These are phyloP conservation scores for Sebastes diploproa DNA, from an alignment of 2,797 vertebrate species.

Conservation along the genomic window DNA sequence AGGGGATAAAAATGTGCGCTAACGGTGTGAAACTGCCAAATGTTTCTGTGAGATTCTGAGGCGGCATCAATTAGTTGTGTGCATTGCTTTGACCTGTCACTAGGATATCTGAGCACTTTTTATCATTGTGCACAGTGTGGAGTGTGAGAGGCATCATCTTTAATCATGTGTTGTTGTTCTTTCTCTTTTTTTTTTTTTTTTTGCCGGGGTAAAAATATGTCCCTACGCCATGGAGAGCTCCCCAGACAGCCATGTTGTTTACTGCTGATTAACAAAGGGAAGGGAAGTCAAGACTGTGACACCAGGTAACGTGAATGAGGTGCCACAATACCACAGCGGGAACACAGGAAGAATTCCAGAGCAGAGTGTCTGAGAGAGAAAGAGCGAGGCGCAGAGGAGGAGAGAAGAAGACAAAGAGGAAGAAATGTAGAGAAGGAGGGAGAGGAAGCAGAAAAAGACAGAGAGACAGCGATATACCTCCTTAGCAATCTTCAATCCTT, in stretches of 20 bases:
- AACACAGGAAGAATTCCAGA: constrained; percentile 69
- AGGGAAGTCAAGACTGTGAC: constrained; percentile 81
- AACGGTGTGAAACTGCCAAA: constrained; percentile 69
- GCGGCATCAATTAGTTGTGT: constrained; percentile 82
- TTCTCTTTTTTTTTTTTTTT: constrained; percentile 40
- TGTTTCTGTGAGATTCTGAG: constrained; percentile 71
- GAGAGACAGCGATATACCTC: constrained; percentile 2
- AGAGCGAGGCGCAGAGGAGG: background rate
- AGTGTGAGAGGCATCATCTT: constrained; percentile 79
- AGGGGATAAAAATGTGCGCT: constrained; percentile 56
- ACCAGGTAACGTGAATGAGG: constrained; percentile 78
- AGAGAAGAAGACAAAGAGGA: constrained; percentile 11
- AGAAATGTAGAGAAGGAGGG: constrained; percentile 16
- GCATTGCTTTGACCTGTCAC: constrained; percentile 84
- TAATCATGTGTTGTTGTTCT: constrained; percentile 77
- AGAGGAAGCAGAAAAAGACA: constrained; percentile 7
- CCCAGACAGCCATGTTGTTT: constrained; percentile 86
- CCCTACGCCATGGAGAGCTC: constrained; percentile 73
- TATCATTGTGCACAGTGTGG: constrained; percentile 76
- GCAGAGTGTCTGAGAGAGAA: constrained; percentile 45
- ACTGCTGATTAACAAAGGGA: constrained; percentile 87
- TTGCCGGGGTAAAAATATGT: constrained; percentile 78
- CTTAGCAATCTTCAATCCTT: constrained; percentile 11
- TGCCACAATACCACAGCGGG: constrained; percentile 70
- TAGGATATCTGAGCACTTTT: constrained; percentile 78